A percentile compares a stretch with the other conserved stretches of the same genome.
Conservation (phyloP, 2,888 invertebrate species). For the Ditula angustiorana region DNA sequence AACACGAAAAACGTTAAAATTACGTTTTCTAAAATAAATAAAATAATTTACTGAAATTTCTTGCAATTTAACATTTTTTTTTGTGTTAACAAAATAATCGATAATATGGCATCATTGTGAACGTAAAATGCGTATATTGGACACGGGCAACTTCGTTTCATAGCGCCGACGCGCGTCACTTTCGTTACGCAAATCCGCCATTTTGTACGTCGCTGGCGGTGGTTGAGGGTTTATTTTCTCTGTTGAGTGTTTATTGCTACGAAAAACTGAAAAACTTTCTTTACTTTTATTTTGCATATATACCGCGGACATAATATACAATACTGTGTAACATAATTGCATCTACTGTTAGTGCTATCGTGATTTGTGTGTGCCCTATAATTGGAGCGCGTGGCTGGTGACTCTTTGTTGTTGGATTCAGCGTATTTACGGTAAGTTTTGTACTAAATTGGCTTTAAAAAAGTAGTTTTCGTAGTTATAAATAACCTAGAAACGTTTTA, state of each 20-base stretch:
- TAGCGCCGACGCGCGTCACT: slow-evolving; percentile 80
- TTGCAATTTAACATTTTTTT: background rate
- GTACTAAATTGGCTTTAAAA: slow-evolving; percentile 52
- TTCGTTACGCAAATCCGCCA: slow-evolving; percentile 85
- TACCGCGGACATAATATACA: slow-evolving; percentile 68
- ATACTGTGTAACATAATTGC: slow-evolving; percentile 68
- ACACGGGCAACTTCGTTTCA: slow-evolving; percentile 28
- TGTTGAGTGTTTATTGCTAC: slow-evolving; percentile 77
- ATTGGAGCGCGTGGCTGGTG: slow-evolving; percentile 85
- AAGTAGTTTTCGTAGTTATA: slow-evolving; percentile 46
- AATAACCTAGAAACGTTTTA: slow-evolving; percentile 46
- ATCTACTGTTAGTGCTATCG: slow-evolving; percentile 76
- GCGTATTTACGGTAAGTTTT: slow-evolving; percentile 80
- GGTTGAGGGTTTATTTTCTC: slow-evolving; percentile 78
- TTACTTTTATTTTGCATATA: slow-evolving; percentile 64
- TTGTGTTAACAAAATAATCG: background rate
- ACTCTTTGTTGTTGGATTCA: slow-evolving; percentile 85
- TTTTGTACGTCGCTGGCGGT: slow-evolving; percentile 86
- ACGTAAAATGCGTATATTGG: slow-evolving; percentile 29
- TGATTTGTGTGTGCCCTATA: slow-evolving; percentile 83
- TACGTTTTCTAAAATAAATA: too few species aligned
- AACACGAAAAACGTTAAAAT: background rate
- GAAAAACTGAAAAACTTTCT: slow-evolving; percentile 76
- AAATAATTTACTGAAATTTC: background rate
- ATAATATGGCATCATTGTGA: slow-evolving; percentile 27